These are phyloP conservation scores for Diphyllodes magnificus DNA, from an alignment of 2,113 vertebrate species.

Conservation along the genomic window DNA sequence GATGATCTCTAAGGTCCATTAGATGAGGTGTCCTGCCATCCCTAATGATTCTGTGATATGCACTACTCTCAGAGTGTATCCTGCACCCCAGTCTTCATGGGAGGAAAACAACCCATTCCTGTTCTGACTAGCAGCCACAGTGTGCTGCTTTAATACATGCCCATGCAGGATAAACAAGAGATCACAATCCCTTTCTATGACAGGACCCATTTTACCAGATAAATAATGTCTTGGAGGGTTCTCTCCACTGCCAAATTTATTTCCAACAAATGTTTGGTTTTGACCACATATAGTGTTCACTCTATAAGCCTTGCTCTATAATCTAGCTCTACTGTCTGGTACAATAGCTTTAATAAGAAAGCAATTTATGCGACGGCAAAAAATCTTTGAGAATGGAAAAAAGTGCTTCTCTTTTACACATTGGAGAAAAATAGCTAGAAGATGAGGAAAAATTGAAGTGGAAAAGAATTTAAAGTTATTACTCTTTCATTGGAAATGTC, in stretches of 20 bases:
- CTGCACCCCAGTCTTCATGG: not conserved
- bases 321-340: not conserved
- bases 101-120: not conserved
- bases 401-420: not conserved
- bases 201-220: not conserved
- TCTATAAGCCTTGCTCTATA: not conserved
- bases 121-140: not conserved
- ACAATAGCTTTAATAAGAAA: not conserved
- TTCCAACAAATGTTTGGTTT: not conserved
- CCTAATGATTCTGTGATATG: not conserved
- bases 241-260: not conserved
- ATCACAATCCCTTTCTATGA: not conserved
- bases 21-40: not conserved
- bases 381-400: not conserved
- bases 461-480: not conserved
- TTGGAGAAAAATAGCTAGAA: not conserved
- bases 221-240: not conserved
- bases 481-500: not conserved
- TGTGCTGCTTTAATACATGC: rapidly evolving
- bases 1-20: not conserved
- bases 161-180: not conserved
- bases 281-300: not conserved
- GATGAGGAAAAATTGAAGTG: not conserved
- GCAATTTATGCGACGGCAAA: not conserved
- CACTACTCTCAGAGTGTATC: not conserved